phyloP scores from a whole-genome alignment of 2,888 invertebrate genomes.

The Drosophila fungiperda region DNA sequence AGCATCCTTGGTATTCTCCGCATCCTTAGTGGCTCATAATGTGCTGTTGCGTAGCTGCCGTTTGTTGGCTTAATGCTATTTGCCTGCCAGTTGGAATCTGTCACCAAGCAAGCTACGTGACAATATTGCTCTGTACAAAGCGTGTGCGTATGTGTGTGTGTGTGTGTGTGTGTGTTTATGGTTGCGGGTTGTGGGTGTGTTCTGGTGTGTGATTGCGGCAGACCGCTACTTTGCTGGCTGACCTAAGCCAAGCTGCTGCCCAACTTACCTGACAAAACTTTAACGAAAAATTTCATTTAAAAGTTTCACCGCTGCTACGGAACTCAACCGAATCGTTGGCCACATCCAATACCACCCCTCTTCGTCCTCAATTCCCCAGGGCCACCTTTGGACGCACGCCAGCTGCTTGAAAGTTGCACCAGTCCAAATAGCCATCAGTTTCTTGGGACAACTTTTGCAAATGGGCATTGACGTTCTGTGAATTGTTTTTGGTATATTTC shows the following conservation, averaged over 20 bases:
- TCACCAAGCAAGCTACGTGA: constrained; percentile 80
- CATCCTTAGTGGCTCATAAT: constrained; percentile 48
- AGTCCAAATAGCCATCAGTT: constrained; percentile 31
- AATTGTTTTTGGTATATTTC: constrained; percentile 43
- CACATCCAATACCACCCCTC: background rate
- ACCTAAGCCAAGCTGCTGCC: constrained; percentile 68
- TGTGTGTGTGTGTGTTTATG: constrained; percentile 9
- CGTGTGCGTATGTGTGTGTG: constrained; percentile 22
- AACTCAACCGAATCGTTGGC: constrained; percentile 20
- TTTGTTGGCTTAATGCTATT: constrained; percentile 72
- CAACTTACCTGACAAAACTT: constrained; percentile 76
- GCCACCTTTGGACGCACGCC: constrained; percentile 47
- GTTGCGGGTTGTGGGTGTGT: constrained; percentile 14
- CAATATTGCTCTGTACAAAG: constrained; percentile 61
- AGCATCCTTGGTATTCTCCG: constrained; percentile 17
- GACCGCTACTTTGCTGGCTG: constrained; percentile 66
- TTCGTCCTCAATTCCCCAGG: background rate
- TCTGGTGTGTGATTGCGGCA: constrained; percentile 62
- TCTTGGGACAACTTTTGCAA: constrained; percentile 72
- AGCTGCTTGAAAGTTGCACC: constrained; percentile 67
- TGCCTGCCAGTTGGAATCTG: constrained; percentile 75
- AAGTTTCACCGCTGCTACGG: constrained; percentile 62
- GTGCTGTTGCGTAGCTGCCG: constrained; percentile 48
- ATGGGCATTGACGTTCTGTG: constrained; percentile 74
- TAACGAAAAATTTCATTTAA: constrained; percentile 80